Percentiles rank a stretch among this genome's conserved stretches.
phyloP scores from a whole-genome alignment of 1,140 invertebrate species.

The Drosophila obscura region DNA sequence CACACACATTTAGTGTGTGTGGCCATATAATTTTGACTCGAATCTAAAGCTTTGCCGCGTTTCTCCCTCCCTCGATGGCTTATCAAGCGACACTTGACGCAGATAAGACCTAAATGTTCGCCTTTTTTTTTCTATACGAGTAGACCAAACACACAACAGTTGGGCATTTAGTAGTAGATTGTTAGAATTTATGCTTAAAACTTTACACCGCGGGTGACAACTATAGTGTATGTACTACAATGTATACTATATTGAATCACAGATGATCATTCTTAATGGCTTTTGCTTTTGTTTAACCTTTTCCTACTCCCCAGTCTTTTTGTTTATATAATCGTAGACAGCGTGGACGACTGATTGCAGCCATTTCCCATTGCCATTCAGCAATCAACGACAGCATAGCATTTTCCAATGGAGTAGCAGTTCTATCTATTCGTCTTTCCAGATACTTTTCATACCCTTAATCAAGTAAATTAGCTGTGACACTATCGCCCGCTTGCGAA shows the following conservation, averaged over 20 bases:
- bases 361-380: slow-evolving; percentile 23
- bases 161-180: not conserved
- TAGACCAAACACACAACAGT: not conserved
- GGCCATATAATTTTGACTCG: slow-evolving; percentile 43
- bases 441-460: slow-evolving; percentile 32
- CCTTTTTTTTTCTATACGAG: slow-evolving; percentile 11
- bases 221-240: too few species aligned
- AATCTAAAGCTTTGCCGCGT: slow-evolving; percentile 25
- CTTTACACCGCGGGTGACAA: too few species aligned
- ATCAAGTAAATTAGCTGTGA: slow-evolving; percentile 34
- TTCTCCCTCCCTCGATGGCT: slow-evolving; percentile 31
- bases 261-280: slow-evolving; percentile 28
- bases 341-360: not conserved
- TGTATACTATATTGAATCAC: too few species aligned
- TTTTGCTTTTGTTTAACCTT: not conserved
- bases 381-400: not conserved
- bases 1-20: not conserved
- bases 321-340: slow-evolving; percentile 28
- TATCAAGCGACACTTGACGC: slow-evolving; percentile 28
- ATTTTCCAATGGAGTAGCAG: not conserved
- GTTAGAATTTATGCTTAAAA: too few species aligned
- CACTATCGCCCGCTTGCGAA: slow-evolving; percentile 23
- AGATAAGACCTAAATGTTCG: slow-evolving; percentile 30
- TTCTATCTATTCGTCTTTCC: slow-evolving; percentile 7
- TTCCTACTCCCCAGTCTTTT: slow-evolving; percentile 3